Evolutionary conservation across 2,113 vertebrate species (phyloP).

Genomic region (Dicrurus megarhynchus): DNA sequence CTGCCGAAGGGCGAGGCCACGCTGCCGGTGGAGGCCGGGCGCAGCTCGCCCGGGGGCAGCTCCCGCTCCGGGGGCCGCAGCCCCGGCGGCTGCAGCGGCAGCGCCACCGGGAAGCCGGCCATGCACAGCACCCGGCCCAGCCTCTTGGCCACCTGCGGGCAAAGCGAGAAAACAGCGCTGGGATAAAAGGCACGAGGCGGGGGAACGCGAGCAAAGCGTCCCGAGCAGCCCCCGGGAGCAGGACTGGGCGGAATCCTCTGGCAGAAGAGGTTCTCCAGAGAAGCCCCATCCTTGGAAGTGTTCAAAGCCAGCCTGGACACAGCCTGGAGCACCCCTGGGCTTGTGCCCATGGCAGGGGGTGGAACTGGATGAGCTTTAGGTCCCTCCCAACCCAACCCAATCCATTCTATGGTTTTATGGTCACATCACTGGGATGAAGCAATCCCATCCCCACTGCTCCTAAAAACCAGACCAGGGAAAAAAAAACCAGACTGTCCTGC

Average conservation of each 20-base stretch:
- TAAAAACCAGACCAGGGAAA: rapidly evolving
- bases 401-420: background rate
- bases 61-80: conserved; percentile 77
- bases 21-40: conserved; percentile 80
- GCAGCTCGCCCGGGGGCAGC: conserved; percentile 67
- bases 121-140: conserved; percentile 92
- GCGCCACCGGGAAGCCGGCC: conserved; percentile 90
- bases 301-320: background rate
- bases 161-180: rapidly evolving
- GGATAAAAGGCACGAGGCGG: rapidly evolving
- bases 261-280: rapidly evolving
- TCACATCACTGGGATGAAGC: background rate
- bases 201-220: rapidly evolving
- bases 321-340: background rate
- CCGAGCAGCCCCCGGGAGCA: rapidly evolving
- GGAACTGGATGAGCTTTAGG: background rate
- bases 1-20: conserved; percentile 80
- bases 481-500: background rate
- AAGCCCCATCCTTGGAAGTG: background rate
- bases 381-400: background rate
- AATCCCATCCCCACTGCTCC: background rate
- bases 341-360: no score
- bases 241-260: rapidly evolving
- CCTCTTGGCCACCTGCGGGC: background rate
- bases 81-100: conserved; percentile 85